Conservation (phyloP, 2,888 invertebrate species). For the Hydriomena furcata region DNA sequence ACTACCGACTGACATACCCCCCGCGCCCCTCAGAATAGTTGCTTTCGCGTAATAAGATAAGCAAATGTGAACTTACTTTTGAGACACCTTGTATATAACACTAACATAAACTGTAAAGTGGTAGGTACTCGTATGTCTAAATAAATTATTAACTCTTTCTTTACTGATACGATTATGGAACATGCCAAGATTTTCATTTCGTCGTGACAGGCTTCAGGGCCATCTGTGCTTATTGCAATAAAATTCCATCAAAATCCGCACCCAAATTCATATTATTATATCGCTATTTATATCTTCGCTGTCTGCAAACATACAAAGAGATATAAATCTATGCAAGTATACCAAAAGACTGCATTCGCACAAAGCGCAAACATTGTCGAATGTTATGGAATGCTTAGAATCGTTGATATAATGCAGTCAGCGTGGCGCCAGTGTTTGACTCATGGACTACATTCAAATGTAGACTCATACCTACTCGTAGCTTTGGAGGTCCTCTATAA, state of each 20-base stretch:
- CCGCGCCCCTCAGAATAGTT: too few relatives aligned
- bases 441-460: slow-evolving; percentile 17
- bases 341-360: slow-evolving; percentile 56
- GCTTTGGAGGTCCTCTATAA: slow-evolving; percentile 9
- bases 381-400: slow-evolving; percentile 47
- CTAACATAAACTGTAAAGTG: too few relatives aligned
- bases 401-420: slow-evolving; percentile 55
- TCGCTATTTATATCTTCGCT: not conserved
- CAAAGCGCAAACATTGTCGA: slow-evolving; percentile 48
- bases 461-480: not conserved
- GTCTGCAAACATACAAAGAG: slow-evolving; percentile 59
- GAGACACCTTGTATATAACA: too few relatives aligned
- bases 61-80: too few relatives aligned
- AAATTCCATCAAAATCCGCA: slow-evolving; percentile 1
- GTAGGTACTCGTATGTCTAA: too few relatives aligned
- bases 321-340: slow-evolving; percentile 63
- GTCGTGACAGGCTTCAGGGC: too few relatives aligned
- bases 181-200: too few relatives aligned
- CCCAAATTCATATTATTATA: slow-evolving; percentile 1
- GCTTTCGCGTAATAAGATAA: too few relatives aligned
- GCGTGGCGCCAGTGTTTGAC: slow-evolving; percentile 51
- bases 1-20: too few relatives aligned
- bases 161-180: too few relatives aligned
- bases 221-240: too few relatives aligned
- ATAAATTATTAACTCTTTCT: too few relatives aligned